Evolutionary conservation across 2,888 invertebrate species (phyloP).

Genomic region (Standfussiana lucernea): DNA sequence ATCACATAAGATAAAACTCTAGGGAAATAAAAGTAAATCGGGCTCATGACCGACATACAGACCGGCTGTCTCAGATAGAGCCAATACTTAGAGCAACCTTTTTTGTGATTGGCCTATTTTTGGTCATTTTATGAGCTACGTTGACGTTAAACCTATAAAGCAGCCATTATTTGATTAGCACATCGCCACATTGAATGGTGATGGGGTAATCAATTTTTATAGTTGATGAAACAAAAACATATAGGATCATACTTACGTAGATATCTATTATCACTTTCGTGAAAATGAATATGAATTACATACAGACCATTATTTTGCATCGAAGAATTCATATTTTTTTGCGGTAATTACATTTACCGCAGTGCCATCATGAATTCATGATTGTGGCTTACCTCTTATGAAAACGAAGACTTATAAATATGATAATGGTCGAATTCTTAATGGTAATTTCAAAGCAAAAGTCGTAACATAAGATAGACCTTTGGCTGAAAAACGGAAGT

Average conservation of each 20-base stretch:
- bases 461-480: neutral
- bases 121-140: constrained; percentile 73
- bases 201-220: constrained; percentile 56
- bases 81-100: constrained; percentile 69
- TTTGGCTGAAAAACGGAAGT: neutral
- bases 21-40: constrained; percentile 81
- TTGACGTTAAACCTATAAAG: constrained; percentile 70
- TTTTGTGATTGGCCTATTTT: constrained; percentile 76
- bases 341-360: constrained; percentile 21
- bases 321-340: constrained; percentile 13
- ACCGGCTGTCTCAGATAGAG: constrained; percentile 77
- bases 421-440: neutral
- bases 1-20: constrained; percentile 72
- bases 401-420: neutral
- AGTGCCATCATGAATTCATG: neutral
- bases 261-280: neutral
- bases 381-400: neutral
- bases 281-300: neutral
- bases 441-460: neutral
- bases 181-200: constrained; percentile 60
- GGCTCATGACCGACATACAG: constrained; percentile 79
- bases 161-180: constrained; percentile 74
- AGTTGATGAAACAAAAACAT: constrained; percentile 20
- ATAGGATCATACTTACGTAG: neutral
- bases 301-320: neutral